Base-by-base conservation (phyloP, 2,888 invertebrate species). In the Boloria euphrosyne region DNA sequence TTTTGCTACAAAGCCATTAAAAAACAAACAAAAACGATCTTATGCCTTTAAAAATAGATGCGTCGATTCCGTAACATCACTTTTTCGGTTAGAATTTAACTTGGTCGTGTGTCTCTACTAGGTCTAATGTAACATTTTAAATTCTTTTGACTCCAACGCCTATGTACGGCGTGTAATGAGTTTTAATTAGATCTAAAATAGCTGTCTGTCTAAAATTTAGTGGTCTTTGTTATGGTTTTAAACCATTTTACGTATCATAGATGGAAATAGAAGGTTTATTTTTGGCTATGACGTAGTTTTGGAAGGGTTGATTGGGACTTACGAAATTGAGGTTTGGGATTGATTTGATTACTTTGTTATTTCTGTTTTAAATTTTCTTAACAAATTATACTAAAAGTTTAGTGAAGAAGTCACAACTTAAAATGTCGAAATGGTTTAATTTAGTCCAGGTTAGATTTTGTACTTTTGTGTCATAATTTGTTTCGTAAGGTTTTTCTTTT, bases 111-210 rank as follows among this genome's bases (percentile, higher is more conserved):
- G 49, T 61, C 57, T 69, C 18, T 62, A 69, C 60, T 64, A 64
- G 66, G 66, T 66, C 58, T 67, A 62, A 62, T 67, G 64, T 68
- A 58, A 71, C 73, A 75, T 74, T 65, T 64, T 65, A 72, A 73
- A 73, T 73, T 75, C 71, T 76, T 78, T 76, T 75, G 73, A 69
- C 72, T 71, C 72, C 60, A 67, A 73, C 71, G 74, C 65, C 64
- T 69, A 77, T 76, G 75, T 77, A 78, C 77, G 79, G 75, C 74
- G 73, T 74, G 79, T 81, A 82, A 80, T 84, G 78, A 79, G 79
- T 78, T 82, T 84, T 85, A 85, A 87, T 85, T 85, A 75, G 73
- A 77, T 75, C 73, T 77, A 73, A 76, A 75, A 76, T 75, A 65
- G 22, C 76, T 78, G 80, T 79, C 75, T 67, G 73, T 61, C 63